Base-by-base conservation (phyloP, 1,140 invertebrate species). In the Bombus polaris region DNA sequence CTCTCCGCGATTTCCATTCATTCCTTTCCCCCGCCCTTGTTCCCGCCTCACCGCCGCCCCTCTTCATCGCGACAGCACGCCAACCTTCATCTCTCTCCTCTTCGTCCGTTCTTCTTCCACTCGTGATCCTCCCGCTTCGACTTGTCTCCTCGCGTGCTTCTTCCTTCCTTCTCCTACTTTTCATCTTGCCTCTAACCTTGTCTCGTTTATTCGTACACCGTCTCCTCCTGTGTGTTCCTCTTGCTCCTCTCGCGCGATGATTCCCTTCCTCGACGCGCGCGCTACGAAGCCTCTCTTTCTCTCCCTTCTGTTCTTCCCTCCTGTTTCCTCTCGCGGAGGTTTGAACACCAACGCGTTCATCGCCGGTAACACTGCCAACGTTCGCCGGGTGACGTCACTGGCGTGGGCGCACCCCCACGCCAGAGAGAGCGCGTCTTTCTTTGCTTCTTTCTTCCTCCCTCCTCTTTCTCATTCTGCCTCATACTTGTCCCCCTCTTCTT, bases 371-470 rank as follows among this genome's bases (percentile, higher is more conserved):
- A 86, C 92, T 89, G 92, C 89, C 90, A 91, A 93, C 93, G 93
- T 94, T 94, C 92, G 93, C 92, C 90, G 88, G 89, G 79, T 94
- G 94, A 94, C 93, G 94, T 94, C 93, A 94, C 74, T 87, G 66
- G 93, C 92, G 94, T 94, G 93, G 93, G 94, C 93, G 94, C 93
- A 94, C 93, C 92, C 93, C 94, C 93, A 87, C 93, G 88, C 87
- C 80, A 91, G 78, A 89, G 80, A 90, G 78, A 87, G 70, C 35
- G 42, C 53, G n/a, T 78, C 42, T 72, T 68, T 79, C 57, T 3
- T 37, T 65, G 66, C 59, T 70, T 65, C 25, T 80, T 77, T 77
- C 32, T 42, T 28, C 28, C 65, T 39, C n/a, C 70, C 71, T 37
- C 13, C 25, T 39, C 13, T 13, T 35, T 22, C 28, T 44, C 44